A percentile compares a stretch with the other conserved stretches of the same genome.
Conservation (phyloP, 1,140 invertebrate genomes). For the Dendrolimus punctatus region DNA sequence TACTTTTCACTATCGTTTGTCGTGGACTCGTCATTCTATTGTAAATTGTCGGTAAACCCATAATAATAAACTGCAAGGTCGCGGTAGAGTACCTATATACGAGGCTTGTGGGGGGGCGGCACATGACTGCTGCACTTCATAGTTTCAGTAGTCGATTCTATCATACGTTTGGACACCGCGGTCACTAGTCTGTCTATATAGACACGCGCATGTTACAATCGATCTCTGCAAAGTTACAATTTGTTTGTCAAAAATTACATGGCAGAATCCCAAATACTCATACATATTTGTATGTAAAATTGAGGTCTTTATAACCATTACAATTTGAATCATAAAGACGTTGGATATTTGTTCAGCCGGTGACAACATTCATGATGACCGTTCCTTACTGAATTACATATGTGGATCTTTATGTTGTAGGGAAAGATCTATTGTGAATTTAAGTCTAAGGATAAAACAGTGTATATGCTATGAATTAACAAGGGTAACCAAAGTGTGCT, state of each 20-base stretch:
- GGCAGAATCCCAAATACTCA: too few species aligned
- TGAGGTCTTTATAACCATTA: neutral
- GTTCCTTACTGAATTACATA: slow-evolving; percentile 14
- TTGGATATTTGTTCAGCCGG: slow-evolving; percentile 25
- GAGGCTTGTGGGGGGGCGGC: slow-evolving; percentile 34
- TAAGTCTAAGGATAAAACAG: too few species aligned
- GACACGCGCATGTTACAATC: too few species aligned
- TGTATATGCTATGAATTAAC: too few species aligned
- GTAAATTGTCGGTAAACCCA: slow-evolving; percentile 65
- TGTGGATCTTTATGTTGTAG: slow-evolving; percentile 15
- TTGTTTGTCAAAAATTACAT: too few species aligned
- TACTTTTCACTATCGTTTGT: slow-evolving; percentile 53
- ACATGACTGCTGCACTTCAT: slow-evolving; percentile 40
- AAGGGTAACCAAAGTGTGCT: too few species aligned
- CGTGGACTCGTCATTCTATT: slow-evolving; percentile 55
- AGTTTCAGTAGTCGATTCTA: slow-evolving; percentile 39
- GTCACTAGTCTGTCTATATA: too few species aligned
- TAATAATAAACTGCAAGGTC: slow-evolving; percentile 64
- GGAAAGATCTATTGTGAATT: too few species aligned
- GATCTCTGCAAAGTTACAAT: too few species aligned
- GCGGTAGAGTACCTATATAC: slow-evolving; percentile 15
- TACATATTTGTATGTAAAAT: too few species aligned
- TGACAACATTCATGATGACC: slow-evolving; percentile 4
- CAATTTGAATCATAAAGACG: slow-evolving; percentile 5
- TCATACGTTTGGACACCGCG: too few species aligned